Evolutionary conservation across 2,113 vertebrate genomes (phyloP).

Genomic region (Salminus brasiliensis): DNA sequence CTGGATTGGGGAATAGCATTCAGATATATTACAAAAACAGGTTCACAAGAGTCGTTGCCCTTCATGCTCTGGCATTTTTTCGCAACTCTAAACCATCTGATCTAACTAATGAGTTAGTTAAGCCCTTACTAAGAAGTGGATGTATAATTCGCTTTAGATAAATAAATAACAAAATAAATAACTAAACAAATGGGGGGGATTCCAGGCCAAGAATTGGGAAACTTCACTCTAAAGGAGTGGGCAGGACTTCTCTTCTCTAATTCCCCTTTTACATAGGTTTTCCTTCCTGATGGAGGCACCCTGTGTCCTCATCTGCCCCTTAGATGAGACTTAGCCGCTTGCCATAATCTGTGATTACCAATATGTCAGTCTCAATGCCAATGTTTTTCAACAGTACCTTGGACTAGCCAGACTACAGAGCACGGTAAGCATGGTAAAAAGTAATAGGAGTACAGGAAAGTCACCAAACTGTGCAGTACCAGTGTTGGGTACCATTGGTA

Average conservation of each 20-base stretch:
- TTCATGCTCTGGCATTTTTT: not conserved
- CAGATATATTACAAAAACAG: not conserved
- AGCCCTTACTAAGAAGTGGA: not conserved
- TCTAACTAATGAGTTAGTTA: not conserved
- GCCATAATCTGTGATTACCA: constrained; percentile 28
- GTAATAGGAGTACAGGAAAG: not conserved
- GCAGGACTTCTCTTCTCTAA: not conserved
- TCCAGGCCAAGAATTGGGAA: not conserved
- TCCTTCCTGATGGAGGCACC: not conserved
- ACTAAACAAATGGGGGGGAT: not conserved
- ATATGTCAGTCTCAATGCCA: constrained; percentile 16
- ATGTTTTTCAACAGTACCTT: not conserved
- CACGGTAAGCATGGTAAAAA: not conserved
- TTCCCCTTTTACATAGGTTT: not conserved
- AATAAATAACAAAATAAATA: not conserved
- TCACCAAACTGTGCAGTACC: not conserved
- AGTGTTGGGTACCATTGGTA: not conserved
- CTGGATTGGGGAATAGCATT: not conserved
- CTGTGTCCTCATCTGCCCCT: not conserved
- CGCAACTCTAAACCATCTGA: not conserved
- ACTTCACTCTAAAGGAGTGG: not conserved
- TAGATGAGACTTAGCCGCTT: constrained; percentile 25
- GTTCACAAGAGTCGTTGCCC: not conserved
- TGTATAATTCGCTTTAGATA: too few species aligned
- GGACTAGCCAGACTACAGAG: not conserved